phyloP scores from a whole-genome alignment of 2,113 vertebrate genomes.

The Coptodon rendalli region DNA sequence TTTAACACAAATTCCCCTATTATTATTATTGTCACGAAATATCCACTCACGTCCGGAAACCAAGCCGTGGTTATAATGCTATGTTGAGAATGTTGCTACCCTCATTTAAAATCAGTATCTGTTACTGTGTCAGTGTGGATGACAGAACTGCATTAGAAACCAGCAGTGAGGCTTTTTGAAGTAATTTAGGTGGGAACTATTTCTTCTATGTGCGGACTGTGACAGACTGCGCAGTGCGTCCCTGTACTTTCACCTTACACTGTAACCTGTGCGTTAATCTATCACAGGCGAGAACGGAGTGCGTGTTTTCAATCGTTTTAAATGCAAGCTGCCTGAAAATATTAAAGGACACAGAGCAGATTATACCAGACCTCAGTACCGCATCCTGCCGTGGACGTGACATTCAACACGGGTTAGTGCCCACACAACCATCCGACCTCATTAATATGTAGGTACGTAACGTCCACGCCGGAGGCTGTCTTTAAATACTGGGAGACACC shows the following conservation, averaged over 20 bases:
- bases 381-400: conserved; percentile 59
- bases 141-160: background rate
- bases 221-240: background rate
- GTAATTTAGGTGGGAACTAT: background rate
- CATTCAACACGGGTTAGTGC: conserved; percentile 4
- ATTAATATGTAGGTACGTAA: background rate
- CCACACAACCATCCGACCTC: background rate
- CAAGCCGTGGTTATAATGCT: rapidly evolving
- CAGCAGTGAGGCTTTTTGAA: background rate
- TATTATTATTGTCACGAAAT: background rate
- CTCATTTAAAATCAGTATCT: background rate
- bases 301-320: background rate
- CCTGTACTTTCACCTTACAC: background rate
- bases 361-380: background rate
- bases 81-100: background rate
- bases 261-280: background rate
- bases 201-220: background rate
- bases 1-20: background rate
- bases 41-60: background rate
- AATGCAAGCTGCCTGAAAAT: background rate
- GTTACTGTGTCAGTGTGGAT: rapidly evolving
- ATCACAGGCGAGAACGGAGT: background rate
- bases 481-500: conserved; percentile 40
- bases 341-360: background rate
- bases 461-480: background rate